Base-by-base conservation (phyloP, 2,888 invertebrate species). In the Aromia moschata region DNA sequence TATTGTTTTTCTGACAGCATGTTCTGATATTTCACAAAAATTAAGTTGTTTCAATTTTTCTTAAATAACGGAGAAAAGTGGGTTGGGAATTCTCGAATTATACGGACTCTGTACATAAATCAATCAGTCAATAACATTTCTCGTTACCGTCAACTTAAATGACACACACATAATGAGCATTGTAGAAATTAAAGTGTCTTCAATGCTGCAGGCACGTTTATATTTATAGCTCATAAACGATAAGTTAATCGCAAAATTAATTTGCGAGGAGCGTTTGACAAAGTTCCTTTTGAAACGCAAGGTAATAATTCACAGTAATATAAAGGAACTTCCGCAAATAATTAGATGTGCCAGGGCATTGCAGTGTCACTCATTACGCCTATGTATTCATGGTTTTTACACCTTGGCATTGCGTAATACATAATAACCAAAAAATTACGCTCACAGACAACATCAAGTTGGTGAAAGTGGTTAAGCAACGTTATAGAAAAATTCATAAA, bases 281-380 rank as follows among this genome's bases (percentile, higher is more conserved):
- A 45, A 45, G n/a, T 16, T 31, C 14, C n/a, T n/a, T 43, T 43
- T 40, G 9, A n/a, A n/a, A n/a, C n/a, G 43, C 45, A 45, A 3
- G 31, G 31, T 31, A 12, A 10, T 31, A 5, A 45, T 45, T 45
- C 16, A 14, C 4, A 45, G 31, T 45, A 30, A n/a, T 31, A 31
- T 25, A 45, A 31, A 31, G 7, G 30, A 45, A 45, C 45, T 31
- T 45, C 45, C 45, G 45, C 31, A 31, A 14, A 16, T 45, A 45
- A 45, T 45, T 16, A 45, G 31, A 45, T 45, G 31, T 45, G 31
- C 30, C 31, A 43, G 20, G 43, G 4, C 25, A 18, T 43, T 43
- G 25, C 20, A 12, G 25, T 43, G 43, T 20, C 43, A 43, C 4
- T 14, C 2, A 43, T 25, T 43, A 43, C 25, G 43, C 12, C 43